Base-by-base conservation (phyloP, 2,113 vertebrate species). In the Perca fluviatilis region DNA sequence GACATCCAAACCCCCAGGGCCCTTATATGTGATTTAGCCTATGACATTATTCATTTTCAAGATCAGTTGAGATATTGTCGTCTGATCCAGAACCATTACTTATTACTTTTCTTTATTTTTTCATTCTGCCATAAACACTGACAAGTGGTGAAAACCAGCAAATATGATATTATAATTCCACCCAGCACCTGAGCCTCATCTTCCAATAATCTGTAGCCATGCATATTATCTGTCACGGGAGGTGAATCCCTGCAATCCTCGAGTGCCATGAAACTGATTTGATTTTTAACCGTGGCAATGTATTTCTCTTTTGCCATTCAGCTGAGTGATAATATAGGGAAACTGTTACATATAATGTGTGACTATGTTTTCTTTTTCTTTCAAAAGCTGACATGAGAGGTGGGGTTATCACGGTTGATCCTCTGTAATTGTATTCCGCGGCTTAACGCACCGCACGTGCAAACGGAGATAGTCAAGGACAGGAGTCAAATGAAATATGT, bases 211-310 rank as follows among this genome's bases (percentile, higher is more conserved):
- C 61, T 75, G 30, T 57, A 62, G 27, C 58, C 50, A 7, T 75
- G 74, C 56, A 62, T 63, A 63, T 74, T 49, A 82, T 80, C 60
- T 71, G 76, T 88, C 85, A 62, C 18, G 4, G 77, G 47, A 63
- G 56, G 60, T n/a, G 65, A 86, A 83, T 63, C 86, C 74, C 50
- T 13, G 60, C 51, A 50, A 65, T 76, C 65, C 51, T 19, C 7
- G 0, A 51, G 47, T 50, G 66, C 76, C 80, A 68, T 36, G 57
- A 51, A 63, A 50, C 49, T 50, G 69, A 83, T 86, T 79, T 30
- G 58, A 86, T 71, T 77, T 78, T 61, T 66, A 66, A 43, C 33
- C 21, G 4, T 2, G 5, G 33, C 25, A 3, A 49, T 51, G 71
- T 23, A 13, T 71, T 78, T 43, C 53, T 74, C 30, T 30, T 2